Conservation (phyloP, 2,113 vertebrate species). For the Anseranas semipalmata region DNA sequence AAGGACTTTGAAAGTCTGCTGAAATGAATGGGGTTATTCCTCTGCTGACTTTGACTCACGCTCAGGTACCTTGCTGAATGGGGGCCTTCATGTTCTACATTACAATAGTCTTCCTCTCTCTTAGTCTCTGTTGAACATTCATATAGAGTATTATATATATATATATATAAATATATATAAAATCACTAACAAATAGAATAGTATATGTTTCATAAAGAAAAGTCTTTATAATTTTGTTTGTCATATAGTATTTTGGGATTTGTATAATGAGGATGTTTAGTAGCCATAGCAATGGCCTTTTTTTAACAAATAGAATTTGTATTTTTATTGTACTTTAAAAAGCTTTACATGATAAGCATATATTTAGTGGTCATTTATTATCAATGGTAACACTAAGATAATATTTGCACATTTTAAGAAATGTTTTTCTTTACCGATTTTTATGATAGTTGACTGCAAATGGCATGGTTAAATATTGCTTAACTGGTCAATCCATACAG, state of each 20-base stretch:
- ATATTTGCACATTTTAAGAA: slow-evolving; percentile 78
- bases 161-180: slow-evolving; percentile 26
- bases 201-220: slow-evolving; percentile 75
- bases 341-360: slow-evolving; percentile 79
- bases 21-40: background rate
- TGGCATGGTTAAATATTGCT: slow-evolving; percentile 69
- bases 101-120: slow-evolving; percentile 45
- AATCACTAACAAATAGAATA: slow-evolving; percentile 68
- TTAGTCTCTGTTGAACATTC: slow-evolving; percentile 27
- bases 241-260: slow-evolving; percentile 83
- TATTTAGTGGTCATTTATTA: slow-evolving; percentile 80
- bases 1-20: background rate
- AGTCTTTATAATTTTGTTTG: slow-evolving; percentile 80
- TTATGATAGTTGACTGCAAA: slow-evolving; percentile 70
- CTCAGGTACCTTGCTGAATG: slow-evolving; percentile 20
- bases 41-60: background rate
- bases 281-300: slow-evolving; percentile 78
- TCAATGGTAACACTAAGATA: slow-evolving; percentile 74
- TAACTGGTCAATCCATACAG: slow-evolving; percentile 49
- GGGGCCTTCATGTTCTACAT: background rate
- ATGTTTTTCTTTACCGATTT: slow-evolving; percentile 71
- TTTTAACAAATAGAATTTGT: slow-evolving; percentile 84
- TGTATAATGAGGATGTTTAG: slow-evolving; percentile 81
- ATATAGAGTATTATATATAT: slow-evolving; percentile 51
- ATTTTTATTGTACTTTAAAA: slow-evolving; percentile 85